Evolutionary conservation across 2,888 invertebrate genomes (phyloP), one percentile per base, ranked within the genome.

Genomic region (Opisthograptis luteolata): DNA sequence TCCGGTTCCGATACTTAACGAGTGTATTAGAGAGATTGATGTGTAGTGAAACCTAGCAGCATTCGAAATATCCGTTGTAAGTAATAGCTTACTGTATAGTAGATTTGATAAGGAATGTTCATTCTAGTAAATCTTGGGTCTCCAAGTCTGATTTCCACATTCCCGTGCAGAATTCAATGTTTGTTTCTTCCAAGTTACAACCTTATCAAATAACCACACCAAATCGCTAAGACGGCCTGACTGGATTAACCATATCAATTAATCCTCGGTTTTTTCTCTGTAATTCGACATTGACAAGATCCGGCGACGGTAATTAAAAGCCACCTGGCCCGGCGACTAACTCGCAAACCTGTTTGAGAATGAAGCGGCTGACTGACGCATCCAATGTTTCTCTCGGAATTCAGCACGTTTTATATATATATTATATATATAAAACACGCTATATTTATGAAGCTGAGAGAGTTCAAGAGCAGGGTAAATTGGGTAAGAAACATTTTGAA

Each of bases 261-360:
- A 66, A 64, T 64, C 59, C 50, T 52, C 47, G 56, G 55, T 58
- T 66, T 71, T 71, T 72, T 73, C 69, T 66, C 68, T 67, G 56
- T 60, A 61, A 63, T 68, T 73, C 50, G 71, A 66, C 75, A 68
- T 72, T 70, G 73, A 75, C 68, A 56, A 70, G 67, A 68, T 64
- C 62, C 70, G 42, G 54, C 47, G 55, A 43, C 46, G 59, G 63
- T 65, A 69, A 73, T 68, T 68, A 67, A 61, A 64, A 66, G 54
- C 70, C 76, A 76, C 70, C 74, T 74, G 77, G 73, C 63, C 58
- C 36, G 39, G 43, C 49, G 58, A 62, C 66, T 46, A 46, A 62
- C 62, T 58, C 51, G 48, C 43, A 56, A 70, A 70, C 68, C 55
- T 41, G 66, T 68, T 67, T 64, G 59, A 58, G 17, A 30, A 9